phyloP scores from a whole-genome alignment of 2,113 vertebrate species.

The Chionodraco myersi region DNA sequence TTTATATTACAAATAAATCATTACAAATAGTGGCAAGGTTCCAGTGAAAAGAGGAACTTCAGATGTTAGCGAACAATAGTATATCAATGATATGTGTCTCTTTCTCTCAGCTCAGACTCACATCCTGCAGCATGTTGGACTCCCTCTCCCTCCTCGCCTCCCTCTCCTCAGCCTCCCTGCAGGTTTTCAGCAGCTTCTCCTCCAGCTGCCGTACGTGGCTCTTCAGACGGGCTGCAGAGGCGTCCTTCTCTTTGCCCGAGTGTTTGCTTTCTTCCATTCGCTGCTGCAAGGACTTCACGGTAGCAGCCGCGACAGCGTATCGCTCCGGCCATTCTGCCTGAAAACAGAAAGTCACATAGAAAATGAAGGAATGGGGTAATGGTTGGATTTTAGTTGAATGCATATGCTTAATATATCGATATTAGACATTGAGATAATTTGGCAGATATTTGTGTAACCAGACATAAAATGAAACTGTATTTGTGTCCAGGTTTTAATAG shows the following conservation, averaged over 20 bases:
- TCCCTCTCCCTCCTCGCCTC: constrained; percentile 88
- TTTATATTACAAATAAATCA: too few species aligned
- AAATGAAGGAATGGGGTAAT: background rate
- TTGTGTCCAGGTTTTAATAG: background rate
- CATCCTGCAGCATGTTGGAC: constrained; percentile 94
- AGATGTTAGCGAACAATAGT: background rate
- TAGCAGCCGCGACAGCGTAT: constrained; percentile 81
- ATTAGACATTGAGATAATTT: too few species aligned
- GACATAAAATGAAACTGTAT: too few species aligned
- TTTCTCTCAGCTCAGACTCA: constrained; percentile 76
- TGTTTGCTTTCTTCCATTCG: constrained; percentile 89
- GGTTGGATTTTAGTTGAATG: background rate
- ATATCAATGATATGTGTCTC: too few species aligned
- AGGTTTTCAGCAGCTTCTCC: constrained; percentile 86
- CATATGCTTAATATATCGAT: background rate
- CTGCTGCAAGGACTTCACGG: constrained; percentile 88
- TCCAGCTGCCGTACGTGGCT: constrained; percentile 87
- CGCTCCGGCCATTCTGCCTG: constrained; percentile 91
- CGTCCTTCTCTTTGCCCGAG: constrained; percentile 89
- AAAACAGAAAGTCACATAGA: background rate
- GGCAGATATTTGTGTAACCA: too few species aligned
- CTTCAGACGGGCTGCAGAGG: constrained; percentile 80
- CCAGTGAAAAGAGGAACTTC: background rate
- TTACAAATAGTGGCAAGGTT: too few species aligned
- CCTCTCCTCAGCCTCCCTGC: constrained; percentile 89